A percentile compares a stretch with the other conserved stretches of the same genome.
phyloP scores from a whole-genome alignment of 2,113 vertebrate species.

The Hemibagrus wyckioides region DNA sequence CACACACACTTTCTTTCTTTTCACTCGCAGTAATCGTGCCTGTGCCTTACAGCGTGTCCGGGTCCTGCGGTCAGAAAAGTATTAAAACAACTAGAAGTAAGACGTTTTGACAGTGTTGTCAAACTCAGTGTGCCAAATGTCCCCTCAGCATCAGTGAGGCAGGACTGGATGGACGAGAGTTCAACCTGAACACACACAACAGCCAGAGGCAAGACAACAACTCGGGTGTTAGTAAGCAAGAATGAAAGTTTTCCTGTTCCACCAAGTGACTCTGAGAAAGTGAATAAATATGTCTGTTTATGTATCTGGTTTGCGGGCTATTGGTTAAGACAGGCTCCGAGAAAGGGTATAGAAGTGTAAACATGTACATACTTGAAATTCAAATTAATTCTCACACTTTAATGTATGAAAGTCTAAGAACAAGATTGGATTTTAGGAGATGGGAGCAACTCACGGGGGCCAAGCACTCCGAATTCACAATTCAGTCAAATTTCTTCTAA shows the following conservation, averaged over 20 bases:
- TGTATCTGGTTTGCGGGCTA: not conserved
- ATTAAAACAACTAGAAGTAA: constrained; percentile 18
- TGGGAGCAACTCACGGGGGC: not conserved
- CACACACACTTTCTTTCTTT: not conserved
- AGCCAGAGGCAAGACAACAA: constrained; percentile 23
- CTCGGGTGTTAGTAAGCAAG: not conserved
- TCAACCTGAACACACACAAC: not conserved
- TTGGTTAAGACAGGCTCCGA: not conserved
- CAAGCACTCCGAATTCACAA: too few relatives aligned
- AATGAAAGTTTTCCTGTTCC: not conserved
- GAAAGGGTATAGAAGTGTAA: too few relatives aligned
- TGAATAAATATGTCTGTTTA: not conserved
- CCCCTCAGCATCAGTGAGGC: constrained; percentile 25
- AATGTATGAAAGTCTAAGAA: not conserved
- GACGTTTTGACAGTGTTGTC: constrained; percentile 45
- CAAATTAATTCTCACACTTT: not conserved
- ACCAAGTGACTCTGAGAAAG: not conserved
- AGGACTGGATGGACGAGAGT: not conserved
- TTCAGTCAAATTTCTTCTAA: too few relatives aligned
- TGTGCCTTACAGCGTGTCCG: not conserved
- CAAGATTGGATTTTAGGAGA: not conserved
- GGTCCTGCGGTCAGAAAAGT: constrained; percentile 20
- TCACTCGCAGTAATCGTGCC: not conserved
- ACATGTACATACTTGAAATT: too few relatives aligned
- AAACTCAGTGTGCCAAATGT: constrained; percentile 27